A percentile compares a stretch with the other conserved stretches of the same genome.
phyloP scores from a whole-genome alignment of 2,888 invertebrate species.

The Lithophane socia region DNA sequence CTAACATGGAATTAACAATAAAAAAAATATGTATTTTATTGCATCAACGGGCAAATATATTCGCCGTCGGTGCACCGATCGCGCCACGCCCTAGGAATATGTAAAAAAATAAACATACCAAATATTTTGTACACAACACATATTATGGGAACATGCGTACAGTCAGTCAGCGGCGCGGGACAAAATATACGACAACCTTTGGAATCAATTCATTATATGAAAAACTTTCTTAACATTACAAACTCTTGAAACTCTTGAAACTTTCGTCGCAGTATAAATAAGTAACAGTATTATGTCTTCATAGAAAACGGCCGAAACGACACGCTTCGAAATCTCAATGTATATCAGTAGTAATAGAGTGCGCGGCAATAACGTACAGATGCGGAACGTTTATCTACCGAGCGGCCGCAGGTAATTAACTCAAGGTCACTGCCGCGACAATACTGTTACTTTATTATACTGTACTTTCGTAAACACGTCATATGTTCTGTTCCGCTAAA shows the following conservation, averaged over 20 bases:
- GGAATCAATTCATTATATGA: slow-evolving; percentile 33
- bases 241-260: slow-evolving; percentile 24
- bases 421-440: too few species aligned
- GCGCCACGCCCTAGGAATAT: slow-evolving; percentile 68
- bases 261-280: background rate
- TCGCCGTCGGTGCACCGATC: slow-evolving; percentile 45
- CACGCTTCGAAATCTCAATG: too few species aligned
- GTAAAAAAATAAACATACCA: slow-evolving; percentile 68
- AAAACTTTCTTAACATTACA: slow-evolving; percentile 28
- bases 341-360: too few species aligned
- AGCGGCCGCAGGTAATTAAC: too few species aligned
- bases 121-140: slow-evolving; percentile 71
- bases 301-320: too few species aligned
- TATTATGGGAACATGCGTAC: slow-evolving; percentile 53
- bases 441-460: too few species aligned
- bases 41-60: slow-evolving; percentile 53
- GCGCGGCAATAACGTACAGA: too few species aligned
- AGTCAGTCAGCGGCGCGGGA: slow-evolving; percentile 55
- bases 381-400: too few species aligned
- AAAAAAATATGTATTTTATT: slow-evolving; percentile 70
- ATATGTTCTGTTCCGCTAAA: slow-evolving; percentile 44
- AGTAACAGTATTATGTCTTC: too few species aligned
- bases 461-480: slow-evolving; percentile 24
- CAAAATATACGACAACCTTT: slow-evolving; percentile 58
- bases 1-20: slow-evolving; percentile 81